A percentile compares a stretch with the other conserved stretches of the same genome.
Conservation (phyloP, 2,888 invertebrate genomes). For the Dicyrtoma fusca region DNA sequence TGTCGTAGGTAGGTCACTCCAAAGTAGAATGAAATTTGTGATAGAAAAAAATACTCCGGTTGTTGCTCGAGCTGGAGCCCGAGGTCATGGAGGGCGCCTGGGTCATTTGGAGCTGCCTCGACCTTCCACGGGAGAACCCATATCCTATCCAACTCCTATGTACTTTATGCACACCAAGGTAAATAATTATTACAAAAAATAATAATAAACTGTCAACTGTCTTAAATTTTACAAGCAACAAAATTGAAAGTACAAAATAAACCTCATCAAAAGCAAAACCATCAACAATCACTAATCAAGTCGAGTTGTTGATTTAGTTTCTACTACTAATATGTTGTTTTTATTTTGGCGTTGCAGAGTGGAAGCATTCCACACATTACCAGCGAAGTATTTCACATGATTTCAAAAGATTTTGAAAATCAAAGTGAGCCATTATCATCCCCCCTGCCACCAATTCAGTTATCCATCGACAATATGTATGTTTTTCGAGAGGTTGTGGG, state of each 20-base stretch:
- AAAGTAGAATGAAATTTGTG: slow-evolving; percentile 21
- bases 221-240: neutral
- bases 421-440: neutral
- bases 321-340: neutral
- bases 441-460: slow-evolving; percentile 68
- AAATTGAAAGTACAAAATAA: too few species aligned
- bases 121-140: neutral
- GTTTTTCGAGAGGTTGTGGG: slow-evolving; percentile 69
- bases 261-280: too few species aligned
- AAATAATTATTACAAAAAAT: too few species aligned
- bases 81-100: neutral
- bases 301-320: too few species aligned
- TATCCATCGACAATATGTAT: slow-evolving; percentile 72
- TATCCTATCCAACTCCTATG: slow-evolving; percentile 44
- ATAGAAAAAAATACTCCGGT: neutral
- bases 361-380: slow-evolving; percentile 83
- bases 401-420: too few species aligned
- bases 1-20: too few species aligned
- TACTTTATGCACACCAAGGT: slow-evolving; percentile 51
- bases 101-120: slow-evolving; percentile 4
- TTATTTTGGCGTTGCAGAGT: slow-evolving; percentile 63
- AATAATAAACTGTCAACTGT: slow-evolving; percentile 1
- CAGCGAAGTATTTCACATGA: slow-evolving; percentile 71
- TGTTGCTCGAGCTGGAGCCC: neutral
- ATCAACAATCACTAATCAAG: too few species aligned